A percentile compares a stretch with the other conserved stretches of the same genome.
Evolutionary conservation across 1,140 invertebrate species (phyloP).

Genomic region (Papilio machaon): DNA sequence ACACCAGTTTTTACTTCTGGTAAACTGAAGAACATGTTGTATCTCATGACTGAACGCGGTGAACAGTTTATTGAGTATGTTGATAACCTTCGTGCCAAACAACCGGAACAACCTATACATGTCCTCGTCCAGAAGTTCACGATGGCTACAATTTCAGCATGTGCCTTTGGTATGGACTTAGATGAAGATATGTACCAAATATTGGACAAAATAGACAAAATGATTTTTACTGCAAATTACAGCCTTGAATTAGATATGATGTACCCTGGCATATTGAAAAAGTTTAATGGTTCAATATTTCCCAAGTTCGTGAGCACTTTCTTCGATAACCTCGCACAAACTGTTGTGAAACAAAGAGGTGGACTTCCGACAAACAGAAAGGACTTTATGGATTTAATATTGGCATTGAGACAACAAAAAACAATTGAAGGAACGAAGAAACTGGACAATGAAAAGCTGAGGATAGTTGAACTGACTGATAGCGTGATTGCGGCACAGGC

Average conservation of each 20-base stretch:
- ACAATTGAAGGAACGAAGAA: slow-evolving; percentile 40
- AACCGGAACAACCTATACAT: slow-evolving; percentile 66
- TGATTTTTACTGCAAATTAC: slow-evolving; percentile 43
- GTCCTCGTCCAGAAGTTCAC: slow-evolving; percentile 71
- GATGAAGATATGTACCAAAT: slow-evolving; percentile 57
- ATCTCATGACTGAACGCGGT: slow-evolving; percentile 62
- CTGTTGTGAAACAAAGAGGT: slow-evolving; percentile 46
- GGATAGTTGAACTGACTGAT: slow-evolving; percentile 51
- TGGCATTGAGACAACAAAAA: slow-evolving; percentile 63
- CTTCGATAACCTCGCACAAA: slow-evolving; percentile 48
- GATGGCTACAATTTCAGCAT: slow-evolving; percentile 79
- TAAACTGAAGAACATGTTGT: slow-evolving; percentile 83
- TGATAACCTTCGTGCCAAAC: slow-evolving; percentile 39
- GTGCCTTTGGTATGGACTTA: slow-evolving; percentile 83
- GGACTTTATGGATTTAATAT: slow-evolving; percentile 61
- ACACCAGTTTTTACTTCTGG: slow-evolving; percentile 83
- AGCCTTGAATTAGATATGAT: slow-evolving; percentile 56
- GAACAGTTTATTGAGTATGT: slow-evolving; percentile 64
- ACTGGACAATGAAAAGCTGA: slow-evolving; percentile 31
- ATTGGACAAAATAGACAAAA: slow-evolving; percentile 47
- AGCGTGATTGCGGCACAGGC: slow-evolving; percentile 64
- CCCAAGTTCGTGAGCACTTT: slow-evolving; percentile 47
- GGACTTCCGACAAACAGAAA: slow-evolving; percentile 45
- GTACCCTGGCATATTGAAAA: slow-evolving; percentile 56
- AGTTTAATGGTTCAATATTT: slow-evolving; percentile 50